Conservation (phyloP, 92 coral and sea anemone genomes). For the Epizoanthus rinbou region DNA sequence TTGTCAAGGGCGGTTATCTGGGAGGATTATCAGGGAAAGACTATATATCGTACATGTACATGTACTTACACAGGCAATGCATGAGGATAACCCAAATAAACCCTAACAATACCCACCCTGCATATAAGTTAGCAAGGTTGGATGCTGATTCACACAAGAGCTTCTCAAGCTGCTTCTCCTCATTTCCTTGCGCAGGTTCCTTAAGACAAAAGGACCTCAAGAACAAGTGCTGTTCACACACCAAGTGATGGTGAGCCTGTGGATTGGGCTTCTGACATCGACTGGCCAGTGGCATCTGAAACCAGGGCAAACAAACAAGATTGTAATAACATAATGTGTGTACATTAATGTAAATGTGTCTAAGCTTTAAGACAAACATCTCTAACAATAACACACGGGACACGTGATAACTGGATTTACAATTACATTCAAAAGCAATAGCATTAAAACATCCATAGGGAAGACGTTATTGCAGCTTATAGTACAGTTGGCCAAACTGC, state of each 20-base stretch:
- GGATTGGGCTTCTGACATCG: constrained; percentile 86
- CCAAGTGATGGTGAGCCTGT: constrained; percentile 86
- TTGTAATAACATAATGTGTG: too few species aligned
- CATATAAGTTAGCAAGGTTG: constrained; percentile 78
- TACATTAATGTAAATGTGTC: too few species aligned
- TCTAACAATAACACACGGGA: too few species aligned
- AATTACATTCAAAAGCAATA: too few species aligned
- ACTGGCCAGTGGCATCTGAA: constrained; percentile 84
- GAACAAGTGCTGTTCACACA: constrained; percentile 93
- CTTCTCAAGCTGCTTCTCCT: constrained; percentile 64
- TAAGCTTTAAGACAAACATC: too few species aligned
- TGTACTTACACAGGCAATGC: not conserved
- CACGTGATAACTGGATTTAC: too few species aligned
- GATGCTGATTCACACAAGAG: constrained; percentile 77
- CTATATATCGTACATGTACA: not conserved
- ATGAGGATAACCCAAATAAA: not conserved
- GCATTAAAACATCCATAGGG: too few species aligned
- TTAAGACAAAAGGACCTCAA: constrained; percentile 75
- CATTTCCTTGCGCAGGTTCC: constrained; percentile 40
- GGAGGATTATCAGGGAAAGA: too few species aligned
- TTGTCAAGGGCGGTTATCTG: too few species aligned
- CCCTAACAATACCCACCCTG: constrained; percentile 70
- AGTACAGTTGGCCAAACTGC: too few species aligned
- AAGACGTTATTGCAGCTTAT: too few species aligned
- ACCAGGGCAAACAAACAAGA: not conserved